Percentiles rank a stretch among this genome's conserved stretches.
These are phyloP conservation scores for Phorcus lineatus DNA, from an alignment of 2,888 invertebrate species.

Conservation along the genomic window DNA sequence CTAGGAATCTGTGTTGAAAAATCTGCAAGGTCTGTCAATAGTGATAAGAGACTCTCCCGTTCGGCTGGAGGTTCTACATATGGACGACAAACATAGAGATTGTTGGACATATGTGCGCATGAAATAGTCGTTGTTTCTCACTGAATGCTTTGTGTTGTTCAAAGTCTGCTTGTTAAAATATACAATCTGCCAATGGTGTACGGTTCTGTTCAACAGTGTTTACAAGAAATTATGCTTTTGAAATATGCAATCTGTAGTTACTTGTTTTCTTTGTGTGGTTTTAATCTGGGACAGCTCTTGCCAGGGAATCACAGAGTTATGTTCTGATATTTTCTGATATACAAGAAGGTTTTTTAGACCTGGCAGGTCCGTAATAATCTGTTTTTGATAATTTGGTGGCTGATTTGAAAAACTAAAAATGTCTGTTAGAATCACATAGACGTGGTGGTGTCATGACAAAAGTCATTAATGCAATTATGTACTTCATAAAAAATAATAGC, in stretches of 20 bases:
- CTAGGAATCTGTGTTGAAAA: background rate
- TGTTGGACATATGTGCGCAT: slow-evolving; percentile 9
- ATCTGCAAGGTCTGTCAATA: background rate
- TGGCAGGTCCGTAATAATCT: too few species aligned
- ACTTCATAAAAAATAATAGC: too few species aligned
- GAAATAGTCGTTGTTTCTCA: slow-evolving; percentile 2
- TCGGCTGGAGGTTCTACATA: background rate
- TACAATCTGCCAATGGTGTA: background rate
- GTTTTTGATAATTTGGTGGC: too few species aligned
- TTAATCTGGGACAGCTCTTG: background rate
- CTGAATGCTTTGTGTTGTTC: background rate
- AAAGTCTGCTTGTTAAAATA: slow-evolving; percentile 5
- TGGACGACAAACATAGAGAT: background rate
- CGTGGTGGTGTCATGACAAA: too few species aligned
- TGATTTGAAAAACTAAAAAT: too few species aligned
- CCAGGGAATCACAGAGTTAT: too few species aligned
- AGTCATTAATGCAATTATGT: too few species aligned
- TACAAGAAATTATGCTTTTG: slow-evolving; percentile 5
- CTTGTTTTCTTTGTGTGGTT: background rate
- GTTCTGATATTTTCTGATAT: too few species aligned
- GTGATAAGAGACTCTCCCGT: background rate
- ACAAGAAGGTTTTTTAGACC: too few species aligned
- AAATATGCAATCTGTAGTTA: background rate
- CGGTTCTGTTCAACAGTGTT: background rate
- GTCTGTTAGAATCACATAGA: too few species aligned